Percentiles rank a stretch among this genome's conserved stretches.
Conservation (phyloP, 92 coral and sea anemone genomes). For the Phymanthus crucifer region DNA sequence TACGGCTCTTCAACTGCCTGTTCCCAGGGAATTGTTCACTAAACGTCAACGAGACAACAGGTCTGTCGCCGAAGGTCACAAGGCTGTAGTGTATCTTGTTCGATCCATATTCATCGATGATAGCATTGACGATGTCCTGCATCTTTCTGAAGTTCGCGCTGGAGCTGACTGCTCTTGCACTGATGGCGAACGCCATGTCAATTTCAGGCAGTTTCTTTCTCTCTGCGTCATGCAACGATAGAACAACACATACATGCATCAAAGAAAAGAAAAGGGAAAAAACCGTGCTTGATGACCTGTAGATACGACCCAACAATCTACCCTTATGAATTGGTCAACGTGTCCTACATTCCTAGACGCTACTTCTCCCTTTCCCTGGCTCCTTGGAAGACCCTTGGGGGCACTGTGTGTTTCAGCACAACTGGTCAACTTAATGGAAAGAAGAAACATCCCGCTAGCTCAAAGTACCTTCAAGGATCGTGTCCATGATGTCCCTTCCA, state of each 20-base stretch:
- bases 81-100: constrained; percentile 49
- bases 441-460: no score
- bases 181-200: constrained; percentile 57
- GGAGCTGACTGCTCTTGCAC: constrained; percentile 44
- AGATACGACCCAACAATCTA: no score
- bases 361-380: no score
- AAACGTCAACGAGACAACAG: constrained; percentile 16
- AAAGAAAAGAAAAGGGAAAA: neutral
- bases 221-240: constrained; percentile 19
- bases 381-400: no score
- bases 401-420: no score
- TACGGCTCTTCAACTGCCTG: constrained; percentile 20
- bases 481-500: constrained; percentile 26
- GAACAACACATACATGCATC: neutral
- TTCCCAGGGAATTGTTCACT: constrained; percentile 34
- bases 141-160: constrained; percentile 53
- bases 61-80: constrained; percentile 41
- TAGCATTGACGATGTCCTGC: constrained; percentile 50
- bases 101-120: constrained; percentile 49
- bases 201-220: constrained; percentile 41
- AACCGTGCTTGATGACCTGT: no score
- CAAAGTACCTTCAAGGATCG: constrained; percentile 19
- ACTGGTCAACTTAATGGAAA: no score
- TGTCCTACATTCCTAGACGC: no score
- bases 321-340: no score